Evolutionary conservation across 2,797 vertebrate genomes (phyloP).

Genomic region (Prunella strophiata): DNA sequence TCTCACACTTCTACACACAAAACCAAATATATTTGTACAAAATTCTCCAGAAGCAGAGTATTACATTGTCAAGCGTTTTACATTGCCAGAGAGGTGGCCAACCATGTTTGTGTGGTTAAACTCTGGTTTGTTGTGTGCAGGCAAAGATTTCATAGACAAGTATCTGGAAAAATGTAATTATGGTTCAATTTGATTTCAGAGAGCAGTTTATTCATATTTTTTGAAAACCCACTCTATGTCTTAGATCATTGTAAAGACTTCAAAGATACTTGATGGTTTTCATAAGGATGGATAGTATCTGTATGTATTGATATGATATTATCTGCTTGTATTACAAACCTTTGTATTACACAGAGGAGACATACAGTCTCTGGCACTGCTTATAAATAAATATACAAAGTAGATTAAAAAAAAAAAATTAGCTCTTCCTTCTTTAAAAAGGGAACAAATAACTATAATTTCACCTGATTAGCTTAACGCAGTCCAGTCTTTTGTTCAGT

Average conservation of each 20-base stretch:
- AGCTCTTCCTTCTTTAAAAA: not conserved
- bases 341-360: not conserved
- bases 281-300: not conserved
- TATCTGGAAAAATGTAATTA: not conserved
- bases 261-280: not conserved
- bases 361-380: not conserved
- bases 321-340: not conserved
- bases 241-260: not conserved
- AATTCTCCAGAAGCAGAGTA: not conserved
- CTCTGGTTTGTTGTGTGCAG: not conserved
- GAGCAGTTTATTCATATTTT: not conserved
- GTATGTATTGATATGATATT: not conserved
- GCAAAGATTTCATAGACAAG: not conserved
- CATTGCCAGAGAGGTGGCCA: not conserved
- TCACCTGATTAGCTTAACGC: slow-evolving; percentile 2
- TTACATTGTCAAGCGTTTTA: not conserved
- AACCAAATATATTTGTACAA: not conserved
- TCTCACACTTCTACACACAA: not conserved
- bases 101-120: not conserved
- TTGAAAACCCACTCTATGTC: not conserved
- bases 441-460: not conserved
- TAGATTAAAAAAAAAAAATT: not conserved
- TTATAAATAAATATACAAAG: slow-evolving; percentile 18
- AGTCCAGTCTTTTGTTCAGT: slow-evolving; percentile 39
- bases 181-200: not conserved